Percentiles rank a stretch among this genome's conserved stretches.
Conservation (phyloP, 2,888 invertebrate genomes). For the Trichopria drosophilae region DNA sequence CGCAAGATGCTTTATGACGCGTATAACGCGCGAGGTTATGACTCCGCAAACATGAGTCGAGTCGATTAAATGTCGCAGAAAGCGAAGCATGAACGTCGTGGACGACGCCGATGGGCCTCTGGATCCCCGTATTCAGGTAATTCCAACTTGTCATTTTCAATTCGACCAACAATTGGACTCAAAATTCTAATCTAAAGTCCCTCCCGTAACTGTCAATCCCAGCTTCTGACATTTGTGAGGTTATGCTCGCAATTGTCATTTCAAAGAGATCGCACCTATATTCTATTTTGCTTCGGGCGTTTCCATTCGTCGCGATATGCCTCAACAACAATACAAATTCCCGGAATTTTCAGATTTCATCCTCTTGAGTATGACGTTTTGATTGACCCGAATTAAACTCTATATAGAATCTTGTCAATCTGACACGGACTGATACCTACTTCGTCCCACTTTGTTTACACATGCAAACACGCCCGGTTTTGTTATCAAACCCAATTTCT, state of each 20-base stretch:
- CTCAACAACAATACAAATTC: too few species aligned
- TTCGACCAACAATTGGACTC: neutral
- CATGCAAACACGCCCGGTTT: too few species aligned
- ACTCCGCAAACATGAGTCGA: too few species aligned
- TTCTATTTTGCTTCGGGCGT: too few species aligned
- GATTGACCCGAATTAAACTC: too few species aligned
- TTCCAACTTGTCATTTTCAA: too few species aligned
- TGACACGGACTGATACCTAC: constrained; percentile 52
- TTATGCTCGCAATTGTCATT: constrained; percentile 35
- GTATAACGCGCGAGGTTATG: too few species aligned
- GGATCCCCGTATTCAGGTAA: constrained; percentile 62
- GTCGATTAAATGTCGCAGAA: constrained; percentile 48
- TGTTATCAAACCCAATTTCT: too few species aligned
- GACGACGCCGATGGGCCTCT: constrained; percentile 58
- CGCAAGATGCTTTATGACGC: too few species aligned
- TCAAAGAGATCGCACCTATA: constrained; percentile 13
- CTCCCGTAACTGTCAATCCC: neutral
- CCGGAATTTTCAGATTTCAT: neutral
- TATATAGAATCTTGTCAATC: too few species aligned
- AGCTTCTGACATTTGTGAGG: constrained; percentile 23
- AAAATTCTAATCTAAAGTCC: neutral
- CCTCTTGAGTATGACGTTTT: too few species aligned
- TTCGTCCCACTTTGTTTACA: constrained; percentile 52
- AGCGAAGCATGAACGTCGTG: constrained; percentile 52
- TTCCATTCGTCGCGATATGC: too few species aligned